Base-by-base conservation (phyloP, 2,797 vertebrate genomes). In the Glossophaga mutica region DNA sequence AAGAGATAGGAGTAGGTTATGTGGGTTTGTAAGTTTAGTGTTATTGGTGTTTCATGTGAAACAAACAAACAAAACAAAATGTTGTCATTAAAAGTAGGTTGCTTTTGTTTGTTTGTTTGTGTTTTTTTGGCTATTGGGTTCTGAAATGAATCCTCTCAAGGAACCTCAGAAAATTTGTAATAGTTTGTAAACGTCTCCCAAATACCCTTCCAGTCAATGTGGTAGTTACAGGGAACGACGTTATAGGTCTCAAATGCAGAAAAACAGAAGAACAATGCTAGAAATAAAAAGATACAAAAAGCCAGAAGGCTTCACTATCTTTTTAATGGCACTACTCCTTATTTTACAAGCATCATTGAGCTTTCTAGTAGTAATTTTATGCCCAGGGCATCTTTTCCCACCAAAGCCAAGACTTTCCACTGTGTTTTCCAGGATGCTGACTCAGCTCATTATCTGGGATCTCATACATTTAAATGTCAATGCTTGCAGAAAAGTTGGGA, bases 301-400 rank as follows among this genome's bases (percentile, higher is more conserved):
- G 8, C 32, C 18, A 50, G 44, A 59, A 32, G 1, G 9, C 1
- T 42, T 90, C 37, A 14, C 26, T 74, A 50, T 57, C 79, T 95
- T 96, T 83, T 15, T 24, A 92, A 91, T 46, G 42, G 5, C 15
- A 46, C 32, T 52, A 42, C 44, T 82, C 32, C 81, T 81, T 52
- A 90, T 90, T 97, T 88, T 81, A 59, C 1, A 96, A 55, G 74
- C 29, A 11, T 73, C 90, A 77, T 19, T 97, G 95, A 94, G 22
- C 16, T 74, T 94, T 90, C 70, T 68, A 57, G 81, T 42, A 73
- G 46, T 48, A 67, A 94, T 78, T 87, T 71, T 87, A 50, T 87
- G 50, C 82, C 77, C 42, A 5, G 0, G 16, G 81, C 73, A 24
- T 92, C 21, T 92, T 77, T 97, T 74, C 3, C 70, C 15, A 84